These are phyloP conservation scores for Propithecus deckenii DNA, from an alignment of 2,797 vertebrate species.

Conservation along the genomic window DNA sequence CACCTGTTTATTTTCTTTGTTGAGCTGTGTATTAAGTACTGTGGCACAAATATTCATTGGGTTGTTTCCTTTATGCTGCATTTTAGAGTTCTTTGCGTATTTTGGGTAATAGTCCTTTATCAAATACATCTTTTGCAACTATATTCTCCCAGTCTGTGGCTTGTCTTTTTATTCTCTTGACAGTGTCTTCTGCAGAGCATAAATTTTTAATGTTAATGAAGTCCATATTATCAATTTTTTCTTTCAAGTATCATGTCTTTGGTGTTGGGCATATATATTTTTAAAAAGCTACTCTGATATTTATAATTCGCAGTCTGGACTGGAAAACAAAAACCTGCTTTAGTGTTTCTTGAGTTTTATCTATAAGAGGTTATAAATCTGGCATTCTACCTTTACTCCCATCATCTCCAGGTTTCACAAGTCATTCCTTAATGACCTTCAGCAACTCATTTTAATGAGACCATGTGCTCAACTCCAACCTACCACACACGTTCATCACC, in stretches of 20 bases:
- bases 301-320: neutral
- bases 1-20: neutral
- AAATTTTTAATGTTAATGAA: neutral
- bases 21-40: neutral
- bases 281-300: neutral
- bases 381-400: neutral
- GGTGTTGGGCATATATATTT: neutral
- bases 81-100: neutral
- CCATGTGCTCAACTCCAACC: neutral
- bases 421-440: neutral
- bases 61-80: neutral
- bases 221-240: neutral
- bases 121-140: neutral
- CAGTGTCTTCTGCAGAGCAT: neutral
- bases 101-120: neutral
- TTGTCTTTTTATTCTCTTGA: neutral
- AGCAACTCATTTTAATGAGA: neutral
- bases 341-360: neutral
- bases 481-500: neutral
- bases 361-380: neutral
- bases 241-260: neutral
- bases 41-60: neutral
- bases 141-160: neutral
- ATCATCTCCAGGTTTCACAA: neutral
- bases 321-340: neutral